Evolutionary conservation across 2,888 invertebrate genomes (phyloP), one percentile per base, ranked within the genome.

Genomic region (Eupithecia inturbata): DNA sequence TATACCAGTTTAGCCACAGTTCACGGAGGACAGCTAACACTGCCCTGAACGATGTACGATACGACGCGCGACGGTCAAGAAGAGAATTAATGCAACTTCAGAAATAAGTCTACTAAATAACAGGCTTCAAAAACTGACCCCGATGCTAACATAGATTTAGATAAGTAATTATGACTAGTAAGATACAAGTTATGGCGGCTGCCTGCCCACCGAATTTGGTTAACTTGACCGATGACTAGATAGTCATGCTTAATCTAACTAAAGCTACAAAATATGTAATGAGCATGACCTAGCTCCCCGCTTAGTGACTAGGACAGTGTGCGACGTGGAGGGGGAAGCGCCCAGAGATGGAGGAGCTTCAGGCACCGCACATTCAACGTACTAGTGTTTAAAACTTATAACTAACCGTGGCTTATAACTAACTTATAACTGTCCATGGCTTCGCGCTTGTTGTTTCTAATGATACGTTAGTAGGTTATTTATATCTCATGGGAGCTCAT

Each of bases 1-100:
- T 49, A 71, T 49, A 49, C 63, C 26, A 63, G 28, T 31, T 53
- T 5, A 22, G 3, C 28, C 57, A 64, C 64, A 72, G 64, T 28
- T 1, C 22, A n/a, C 5, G 33, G 26, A 68, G 5, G 22, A 41
- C 19, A 64, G 64, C 36, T 22, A 3, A 63, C 26, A 67, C 10
- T 62, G 7, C 16, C 19, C 7, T 0, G 10, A 10, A 53, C 0
- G n/a, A 53, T 53, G 10, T 53, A 10, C n/a, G 10, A n/a, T 9
- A 49, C n/a, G n/a, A n/a, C n/a, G n/a, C n/a, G n/a, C n/a, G n/a
- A n/a, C n/a, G 36, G 36, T 36, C 3, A 36, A 36, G 7, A 5
- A 36, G 31, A 31, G 31, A 36, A 36, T 36, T 7, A 36, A 36
- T 6, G 5, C 36, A 36, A 36, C 7, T 36, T 7, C 36, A 7